These are phyloP conservation scores for Trogon surrucura DNA, from an alignment of 2,113 vertebrate species.

Conservation along the genomic window DNA sequence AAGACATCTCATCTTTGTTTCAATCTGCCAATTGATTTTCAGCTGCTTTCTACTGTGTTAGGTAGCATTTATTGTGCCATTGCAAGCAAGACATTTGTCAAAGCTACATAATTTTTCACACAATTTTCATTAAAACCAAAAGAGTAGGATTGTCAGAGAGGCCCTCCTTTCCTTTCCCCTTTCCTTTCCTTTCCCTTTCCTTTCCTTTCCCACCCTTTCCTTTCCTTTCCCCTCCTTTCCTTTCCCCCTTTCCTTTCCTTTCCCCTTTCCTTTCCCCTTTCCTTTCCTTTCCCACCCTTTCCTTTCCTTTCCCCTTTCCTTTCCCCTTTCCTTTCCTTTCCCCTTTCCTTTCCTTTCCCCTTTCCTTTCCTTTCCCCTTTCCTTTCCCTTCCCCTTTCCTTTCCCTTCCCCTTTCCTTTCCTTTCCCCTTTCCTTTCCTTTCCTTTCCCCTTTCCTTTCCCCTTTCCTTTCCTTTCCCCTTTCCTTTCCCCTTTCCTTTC, in stretches of 20 bases:
- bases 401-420: fast-evolving
- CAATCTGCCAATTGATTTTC: neutral
- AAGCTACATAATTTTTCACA: neutral
- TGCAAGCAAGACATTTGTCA: neutral
- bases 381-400: no score
- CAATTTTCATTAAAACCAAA: neutral
- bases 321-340: fast-evolving
- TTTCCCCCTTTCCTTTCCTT: neutral
- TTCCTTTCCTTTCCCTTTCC: neutral
- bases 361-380: neutral
- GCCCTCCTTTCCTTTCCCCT: neutral
- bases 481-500: neutral
- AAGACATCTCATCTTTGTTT: neutral
- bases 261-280: fast-evolving
- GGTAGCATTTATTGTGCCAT: neutral
- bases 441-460: fast-evolving
- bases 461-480: neutral
- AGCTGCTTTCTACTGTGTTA: neutral
- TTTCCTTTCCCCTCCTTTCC: fast-evolving
- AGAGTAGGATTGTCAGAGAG: neutral
- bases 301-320: neutral
- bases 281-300: neutral
- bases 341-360: neutral
- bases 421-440: neutral
- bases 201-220: neutral